Evolutionary conservation across 2,888 invertebrate species (phyloP).

Genomic region (Thymelicus sylvestris): DNA sequence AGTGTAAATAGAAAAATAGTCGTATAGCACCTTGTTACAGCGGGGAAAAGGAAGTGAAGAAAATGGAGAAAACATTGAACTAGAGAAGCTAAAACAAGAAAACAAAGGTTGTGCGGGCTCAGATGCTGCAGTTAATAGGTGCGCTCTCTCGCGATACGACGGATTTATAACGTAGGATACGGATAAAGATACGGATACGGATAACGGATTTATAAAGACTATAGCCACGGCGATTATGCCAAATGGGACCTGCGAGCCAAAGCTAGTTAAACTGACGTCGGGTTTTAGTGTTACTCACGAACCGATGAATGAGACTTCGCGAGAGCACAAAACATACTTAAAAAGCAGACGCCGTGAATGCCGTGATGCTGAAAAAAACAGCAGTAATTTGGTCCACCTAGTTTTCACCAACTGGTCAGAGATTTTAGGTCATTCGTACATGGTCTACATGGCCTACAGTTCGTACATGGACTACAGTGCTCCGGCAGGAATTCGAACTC

Average conservation of each 20-base stretch:
- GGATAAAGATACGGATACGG: too few relatives aligned
- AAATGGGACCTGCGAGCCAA: conserved; percentile 8
- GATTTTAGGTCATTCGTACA: too few relatives aligned
- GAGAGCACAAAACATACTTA: too few relatives aligned
- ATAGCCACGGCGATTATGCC: conserved; percentile 38
- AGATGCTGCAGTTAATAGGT: conserved; percentile 55
- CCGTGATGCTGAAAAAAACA: too few relatives aligned
- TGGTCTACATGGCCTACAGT: too few relatives aligned
- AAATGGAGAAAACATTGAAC: not conserved
- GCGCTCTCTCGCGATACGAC: conserved; percentile 37
- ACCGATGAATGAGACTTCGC: too few relatives aligned
- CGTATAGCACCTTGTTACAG: conserved; percentile 7
- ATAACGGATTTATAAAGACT: too few relatives aligned
- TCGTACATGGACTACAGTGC: too few relatives aligned
- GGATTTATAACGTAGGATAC: conserved; percentile 33
- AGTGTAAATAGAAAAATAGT: not conserved
- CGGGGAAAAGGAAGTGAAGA: not conserved
- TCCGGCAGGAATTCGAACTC: too few relatives aligned
- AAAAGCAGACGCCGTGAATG: too few relatives aligned
- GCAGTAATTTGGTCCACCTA: too few relatives aligned
- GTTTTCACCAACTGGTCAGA: too few relatives aligned
- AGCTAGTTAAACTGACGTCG: conserved; percentile 14
- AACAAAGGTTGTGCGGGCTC: conserved; percentile 45
- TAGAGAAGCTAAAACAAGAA: conserved; percentile 39
- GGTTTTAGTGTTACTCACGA: not conserved